A percentile compares a stretch with the other conserved stretches of the same genome.
These are phyloP conservation scores for Scyliorhinus canicula DNA, from an alignment of 2,797 vertebrate genomes.

Conservation along the genomic window DNA sequence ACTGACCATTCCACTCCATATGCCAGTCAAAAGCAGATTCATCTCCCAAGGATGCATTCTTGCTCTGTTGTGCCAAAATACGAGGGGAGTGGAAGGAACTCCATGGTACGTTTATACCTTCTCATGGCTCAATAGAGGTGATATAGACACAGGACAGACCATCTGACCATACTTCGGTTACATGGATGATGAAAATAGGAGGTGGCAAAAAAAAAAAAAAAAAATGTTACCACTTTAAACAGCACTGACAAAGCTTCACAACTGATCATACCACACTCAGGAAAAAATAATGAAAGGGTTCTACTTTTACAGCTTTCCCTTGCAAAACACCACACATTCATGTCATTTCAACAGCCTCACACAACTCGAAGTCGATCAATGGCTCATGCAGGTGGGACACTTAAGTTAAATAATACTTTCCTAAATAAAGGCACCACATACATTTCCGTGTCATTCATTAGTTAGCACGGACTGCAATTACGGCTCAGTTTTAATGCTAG, in stretches of 20 bases:
- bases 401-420: background rate
- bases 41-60: background rate
- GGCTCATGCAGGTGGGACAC: too few relatives aligned
- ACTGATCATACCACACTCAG: background rate
- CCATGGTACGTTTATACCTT: background rate
- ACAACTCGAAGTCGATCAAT: slow-evolving; percentile 7
- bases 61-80: background rate
- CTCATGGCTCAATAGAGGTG: background rate
- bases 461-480: background rate
- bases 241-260: background rate
- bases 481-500: background rate
- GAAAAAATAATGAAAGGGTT: background rate
- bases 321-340: background rate
- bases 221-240: background rate
- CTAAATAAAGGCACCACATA: background rate
- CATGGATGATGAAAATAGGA: too few relatives aligned
- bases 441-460: too few relatives aligned
- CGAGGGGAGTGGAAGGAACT: too few relatives aligned
- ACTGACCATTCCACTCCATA: background rate
- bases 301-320: background rate
- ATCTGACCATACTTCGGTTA: background rate
- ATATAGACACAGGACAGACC: background rate
- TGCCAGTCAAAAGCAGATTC: background rate
- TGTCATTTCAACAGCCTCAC: background rate
- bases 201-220: background rate